Base-by-base conservation (phyloP, 2,113 vertebrate genomes). In the Anguilla rostrata region DNA sequence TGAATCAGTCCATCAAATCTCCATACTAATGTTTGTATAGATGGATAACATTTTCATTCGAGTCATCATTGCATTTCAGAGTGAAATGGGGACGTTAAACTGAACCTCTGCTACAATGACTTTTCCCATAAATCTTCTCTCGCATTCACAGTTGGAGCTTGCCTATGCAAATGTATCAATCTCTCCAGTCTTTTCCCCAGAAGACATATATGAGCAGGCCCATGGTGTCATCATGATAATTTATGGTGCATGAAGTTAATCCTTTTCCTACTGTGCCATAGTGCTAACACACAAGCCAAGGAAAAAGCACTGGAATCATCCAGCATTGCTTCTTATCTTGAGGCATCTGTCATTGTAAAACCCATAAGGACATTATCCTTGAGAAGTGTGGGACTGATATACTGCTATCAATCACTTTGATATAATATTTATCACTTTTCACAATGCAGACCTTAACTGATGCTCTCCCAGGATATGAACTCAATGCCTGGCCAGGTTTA, bases 181-280 rank as follows among this genome's bases (percentile, higher is more conserved):
- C 49, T 56, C 79, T n/a, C 34, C 57, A 82, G 85, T 22, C 82
- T 83, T 83, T 84, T 57, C 63, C 63, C 43, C 78, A 86, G 85
- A 82, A 71, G 86, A 86, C 56, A 66, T 83, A 86, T 86, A 84
- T 43, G 66, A 22, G 57, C n/a, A 5, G 78, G 49, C 8, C 83
- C 18, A 63, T 81, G 40, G 49, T 84, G 78, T 84, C 83, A 79
- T 43, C 0, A 60, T 83, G 66, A 79, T 81, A 85, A 82, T 84
- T 87, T 53, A 82, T 75, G 71, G 75, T 60, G 53, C 78, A 60
- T 81, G 78, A 86, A 86, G 53, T 86, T 86, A 81, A 86, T 81
- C 46, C 78, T 60, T 86, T 81, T 63, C 20, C 34, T 57, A n/a
- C 79, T 49, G 41, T 49, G 43, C 40, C 75, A 80, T 81, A 46